Evolutionary conservation across 1,140 invertebrate genomes (phyloP).

Genomic region (Hyles euphorbiae): DNA sequence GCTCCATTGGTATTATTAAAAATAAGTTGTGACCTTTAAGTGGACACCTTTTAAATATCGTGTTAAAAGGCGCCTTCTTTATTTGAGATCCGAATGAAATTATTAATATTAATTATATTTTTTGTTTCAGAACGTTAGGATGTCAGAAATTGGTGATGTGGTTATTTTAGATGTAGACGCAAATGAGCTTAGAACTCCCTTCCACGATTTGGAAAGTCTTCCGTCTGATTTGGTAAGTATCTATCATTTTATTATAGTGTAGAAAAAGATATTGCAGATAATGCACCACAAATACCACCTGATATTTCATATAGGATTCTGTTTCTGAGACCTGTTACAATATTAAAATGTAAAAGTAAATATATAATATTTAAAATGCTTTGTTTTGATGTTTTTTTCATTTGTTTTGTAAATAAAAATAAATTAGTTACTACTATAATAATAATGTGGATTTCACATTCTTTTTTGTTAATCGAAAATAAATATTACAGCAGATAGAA

Average conservation of each 20-base stretch:
- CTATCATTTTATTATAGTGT: background rate
- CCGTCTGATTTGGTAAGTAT: slow-evolving; percentile 86
- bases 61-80: background rate
- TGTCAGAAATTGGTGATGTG: slow-evolving; percentile 90
- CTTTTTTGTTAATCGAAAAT: too few species aligned
- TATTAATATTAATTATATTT: background rate
- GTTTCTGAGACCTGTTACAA: too few species aligned
- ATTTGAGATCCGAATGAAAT: background rate
- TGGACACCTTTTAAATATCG: background rate
- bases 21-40: too few species aligned
- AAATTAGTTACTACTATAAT: too few species aligned
- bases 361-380: too few species aligned
- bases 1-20: too few species aligned
- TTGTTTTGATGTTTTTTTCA: too few species aligned
- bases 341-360: too few species aligned
- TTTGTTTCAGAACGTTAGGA: slow-evolving; percentile 79
- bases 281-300: background rate
- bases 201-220: slow-evolving; percentile 90
- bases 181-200: slow-evolving; percentile 89
- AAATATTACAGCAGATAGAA: too few species aligned
- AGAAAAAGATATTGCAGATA: background rate
- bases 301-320: too few species aligned
- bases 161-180: slow-evolving; percentile 94
- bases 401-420: too few species aligned
- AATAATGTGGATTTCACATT: too few species aligned